These are phyloP conservation scores for Xyliphius kryptos DNA, from an alignment of 2,113 vertebrate genomes.

Conservation along the genomic window DNA sequence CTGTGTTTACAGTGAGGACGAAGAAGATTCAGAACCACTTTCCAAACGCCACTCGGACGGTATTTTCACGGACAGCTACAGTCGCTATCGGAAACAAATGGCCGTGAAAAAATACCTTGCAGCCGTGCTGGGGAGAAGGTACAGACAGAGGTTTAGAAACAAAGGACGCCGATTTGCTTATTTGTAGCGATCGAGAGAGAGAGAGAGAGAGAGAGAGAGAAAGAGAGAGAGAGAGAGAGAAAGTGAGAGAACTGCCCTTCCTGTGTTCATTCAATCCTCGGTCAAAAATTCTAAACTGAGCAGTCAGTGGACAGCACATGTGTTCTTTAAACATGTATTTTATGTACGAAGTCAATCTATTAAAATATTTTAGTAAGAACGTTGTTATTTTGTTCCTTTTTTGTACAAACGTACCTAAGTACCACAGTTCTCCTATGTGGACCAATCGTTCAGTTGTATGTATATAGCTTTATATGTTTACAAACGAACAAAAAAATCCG, in stretches of 20 bases:
- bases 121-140: slow-evolving; percentile 98
- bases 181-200: slow-evolving; percentile 81
- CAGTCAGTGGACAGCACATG: slow-evolving; percentile 88
- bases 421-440: slow-evolving; percentile 97
- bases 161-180: slow-evolving; percentile 96
- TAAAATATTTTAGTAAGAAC: slow-evolving; percentile 99
- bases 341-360: slow-evolving; percentile 99
- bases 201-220: slow-evolving; percentile 52
- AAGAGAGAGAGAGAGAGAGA: slow-evolving; percentile 52
- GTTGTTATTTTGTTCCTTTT: slow-evolving; percentile 87
- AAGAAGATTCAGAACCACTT: slow-evolving; percentile 82
- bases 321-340: slow-evolving; percentile 98
- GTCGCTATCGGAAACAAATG: slow-evolving; percentile 99
- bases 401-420: slow-evolving; percentile 97
- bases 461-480: slow-evolving; percentile 76
- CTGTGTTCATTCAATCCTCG: slow-evolving; percentile 76
- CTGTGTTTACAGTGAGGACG: slow-evolving; percentile 62
- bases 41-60: slow-evolving; percentile 97
- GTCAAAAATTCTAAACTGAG: slow-evolving; percentile 83
- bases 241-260: slow-evolving; percentile 60
- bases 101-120: slow-evolving; percentile 99
- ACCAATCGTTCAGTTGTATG: slow-evolving; percentile 87
- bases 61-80: slow-evolving; percentile 99
- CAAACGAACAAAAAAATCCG: slow-evolving; percentile 40
- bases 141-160: slow-evolving; percentile 99